Evolutionary conservation across 2,113 vertebrate genomes (phyloP), one percentile per base, ranked within the genome.

Genomic region (Dissostichus mawsoni): DNA sequence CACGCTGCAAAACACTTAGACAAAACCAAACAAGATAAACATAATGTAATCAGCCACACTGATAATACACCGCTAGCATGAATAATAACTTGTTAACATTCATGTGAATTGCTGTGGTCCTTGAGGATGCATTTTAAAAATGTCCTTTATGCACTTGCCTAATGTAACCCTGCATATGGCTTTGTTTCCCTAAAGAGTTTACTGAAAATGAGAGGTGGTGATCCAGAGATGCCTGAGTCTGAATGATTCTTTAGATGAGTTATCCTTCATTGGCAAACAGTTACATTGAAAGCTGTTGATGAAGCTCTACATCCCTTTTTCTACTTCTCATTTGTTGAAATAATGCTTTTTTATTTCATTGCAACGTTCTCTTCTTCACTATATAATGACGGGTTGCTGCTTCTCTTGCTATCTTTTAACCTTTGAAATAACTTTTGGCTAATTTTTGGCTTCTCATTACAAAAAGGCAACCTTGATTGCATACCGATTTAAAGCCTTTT

Each of bases 121-220:
- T 82, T 82, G 80, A 82, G 72, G 69, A 78, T n/a, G 20, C 78
- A 77, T 83, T 80, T 73, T 81, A 55, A 63, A 81, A 78, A 62
- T 48, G 63, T 64, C 69, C 71, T 78, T 80, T 72, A 82, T 59
- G 59, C 50, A 8, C 48, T 1, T 20, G 29, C 12, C 14, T n/a
- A 11, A 59, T 61, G 52, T 44, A 8, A 36, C n/a, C 12, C 25
- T 8, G 13, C 13, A 3, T 25, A 6, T 47, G 66, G 50, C 44
- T 57, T 41, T 20, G 13, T 51, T 3, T 3, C 25, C 33, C 12
- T 79, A 81, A 84, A 70, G 63, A 73, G 23, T 52, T 75, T 18
- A 58, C 63, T 69, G n/a, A 80, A 29, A 88, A 62, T 29, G 53
- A 85, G 25, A 71, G 14, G 57, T 64, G 62, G 18, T 67, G 73